phyloP scores from a whole-genome alignment of 2,113 vertebrate genomes.

The Tetraodon nigroviridis region DNA sequence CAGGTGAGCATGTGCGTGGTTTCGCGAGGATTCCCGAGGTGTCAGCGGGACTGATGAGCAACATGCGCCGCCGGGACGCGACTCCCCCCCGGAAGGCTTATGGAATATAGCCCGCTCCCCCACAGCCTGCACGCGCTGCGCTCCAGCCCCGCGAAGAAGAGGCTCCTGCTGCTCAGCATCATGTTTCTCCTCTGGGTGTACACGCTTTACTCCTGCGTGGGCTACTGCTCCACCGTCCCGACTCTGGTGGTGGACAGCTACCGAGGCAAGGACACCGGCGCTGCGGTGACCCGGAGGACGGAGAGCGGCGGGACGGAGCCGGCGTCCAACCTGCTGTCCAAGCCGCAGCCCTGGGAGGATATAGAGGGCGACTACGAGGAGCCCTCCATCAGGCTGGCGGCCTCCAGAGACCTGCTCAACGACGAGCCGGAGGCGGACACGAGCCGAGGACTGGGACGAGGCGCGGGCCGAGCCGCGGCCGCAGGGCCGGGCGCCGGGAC shows the following conservation, averaged over 20 bases:
- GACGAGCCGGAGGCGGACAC: slow-evolving; percentile 61
- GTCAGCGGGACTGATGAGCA: slow-evolving; percentile 62
- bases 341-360: slow-evolving; percentile 73
- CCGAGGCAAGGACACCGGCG: slow-evolving; percentile 58
- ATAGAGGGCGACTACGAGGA: slow-evolving; percentile 74
- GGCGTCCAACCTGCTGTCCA: slow-evolving; percentile 69
- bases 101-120: slow-evolving; percentile 86
- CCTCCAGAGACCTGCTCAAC: slow-evolving; percentile 70
- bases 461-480: slow-evolving; percentile 48
- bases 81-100: slow-evolving; percentile 68
- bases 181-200: slow-evolving; percentile 94
- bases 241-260: slow-evolving; percentile 71
- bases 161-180: slow-evolving; percentile 81
- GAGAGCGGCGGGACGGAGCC: slow-evolving; percentile 62
- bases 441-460: slow-evolving; percentile 69
- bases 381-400: slow-evolving; percentile 58
- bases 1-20: slow-evolving; percentile 44
- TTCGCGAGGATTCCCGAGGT: slow-evolving; percentile 51
- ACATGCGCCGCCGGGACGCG: slow-evolving; percentile 74
- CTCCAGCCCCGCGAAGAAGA: slow-evolving; percentile 80
- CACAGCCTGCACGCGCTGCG: slow-evolving; percentile 73
- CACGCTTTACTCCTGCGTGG: slow-evolving; percentile 90
- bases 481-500: slow-evolving; percentile 61
- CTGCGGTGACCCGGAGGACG: slow-evolving; percentile 55
- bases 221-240: slow-evolving; percentile 82